phyloP scores from a whole-genome alignment of 2,797 vertebrate genomes.

The Gymnopithys bicolor region DNA sequence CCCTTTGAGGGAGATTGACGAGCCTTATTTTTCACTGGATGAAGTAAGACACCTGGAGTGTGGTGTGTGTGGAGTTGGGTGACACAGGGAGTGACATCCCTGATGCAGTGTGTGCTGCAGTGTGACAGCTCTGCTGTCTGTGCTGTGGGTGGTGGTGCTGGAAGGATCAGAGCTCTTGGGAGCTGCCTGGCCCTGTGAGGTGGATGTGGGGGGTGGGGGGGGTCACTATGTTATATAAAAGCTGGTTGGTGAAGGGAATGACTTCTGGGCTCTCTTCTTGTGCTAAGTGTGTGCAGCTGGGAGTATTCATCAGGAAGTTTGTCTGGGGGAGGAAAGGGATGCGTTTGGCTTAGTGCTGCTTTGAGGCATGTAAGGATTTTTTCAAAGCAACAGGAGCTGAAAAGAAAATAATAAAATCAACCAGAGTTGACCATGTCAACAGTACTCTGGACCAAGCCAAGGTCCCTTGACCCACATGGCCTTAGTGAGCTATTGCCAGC shows the following conservation, averaged over 20 bases:
- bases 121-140: neutral
- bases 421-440: neutral
- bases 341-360: neutral
- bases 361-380: neutral
- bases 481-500: neutral
- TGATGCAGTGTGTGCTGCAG: accelerated
- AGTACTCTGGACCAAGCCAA: neutral
- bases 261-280: neutral
- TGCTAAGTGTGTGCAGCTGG: neutral
- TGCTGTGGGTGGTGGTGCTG: neutral
- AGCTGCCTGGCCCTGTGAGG: neutral
- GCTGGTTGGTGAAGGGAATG: neutral
- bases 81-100: neutral
- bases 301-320: neutral
- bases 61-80: accelerated
- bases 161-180: neutral
- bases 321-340: neutral
- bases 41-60: slow-evolving; percentile 80
- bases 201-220: accelerated
- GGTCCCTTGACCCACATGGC: neutral
- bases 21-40: slow-evolving; percentile 91
- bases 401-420: neutral
- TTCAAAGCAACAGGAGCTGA: neutral
- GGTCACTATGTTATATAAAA: neutral
- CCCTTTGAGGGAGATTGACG: slow-evolving; percentile 94